Evolutionary conservation across 2,113 vertebrate species (phyloP).

Genomic region (Leptobrachium leishanense): DNA sequence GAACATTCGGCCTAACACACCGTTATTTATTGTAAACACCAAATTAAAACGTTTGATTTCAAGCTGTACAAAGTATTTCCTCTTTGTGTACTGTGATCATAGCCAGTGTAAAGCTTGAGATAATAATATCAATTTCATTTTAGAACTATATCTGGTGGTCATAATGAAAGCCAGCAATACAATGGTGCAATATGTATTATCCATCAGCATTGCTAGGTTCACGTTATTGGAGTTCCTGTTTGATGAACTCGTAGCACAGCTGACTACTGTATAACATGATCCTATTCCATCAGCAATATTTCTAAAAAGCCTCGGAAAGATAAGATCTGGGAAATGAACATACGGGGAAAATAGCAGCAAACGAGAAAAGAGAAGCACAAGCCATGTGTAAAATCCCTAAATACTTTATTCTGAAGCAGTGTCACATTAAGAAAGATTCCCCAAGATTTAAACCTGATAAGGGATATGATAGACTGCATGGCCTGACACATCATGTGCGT

Average conservation of each 20-base stretch:
- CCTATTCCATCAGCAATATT: not conserved
- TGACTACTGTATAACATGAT: not conserved
- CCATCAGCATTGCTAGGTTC: not conserved
- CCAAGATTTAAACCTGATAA: not conserved
- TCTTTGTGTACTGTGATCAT: no score
- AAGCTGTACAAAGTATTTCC: no score
- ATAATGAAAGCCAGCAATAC: not conserved
- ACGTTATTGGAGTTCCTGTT: not conserved
- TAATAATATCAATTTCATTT: not conserved
- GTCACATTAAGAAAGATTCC: conserved; percentile 10
- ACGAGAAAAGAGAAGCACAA: not conserved
- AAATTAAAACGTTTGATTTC: no score
- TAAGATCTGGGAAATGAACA: not conserved
- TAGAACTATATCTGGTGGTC: not conserved
- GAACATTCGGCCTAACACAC: no score
- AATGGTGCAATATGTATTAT: not conserved
- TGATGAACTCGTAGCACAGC: not conserved
- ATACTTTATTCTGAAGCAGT: conserved; percentile 2
- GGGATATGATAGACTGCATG: conserved; percentile 13
- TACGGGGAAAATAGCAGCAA: not conserved
- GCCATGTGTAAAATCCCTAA: not conserved
- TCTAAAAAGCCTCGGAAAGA: not conserved
- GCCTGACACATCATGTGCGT: not conserved
- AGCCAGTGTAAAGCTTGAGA: no score
- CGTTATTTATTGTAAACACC: no score